Evolutionary conservation across 2,797 vertebrate species (phyloP).

Genomic region (Sebastes oblongus): DNA sequence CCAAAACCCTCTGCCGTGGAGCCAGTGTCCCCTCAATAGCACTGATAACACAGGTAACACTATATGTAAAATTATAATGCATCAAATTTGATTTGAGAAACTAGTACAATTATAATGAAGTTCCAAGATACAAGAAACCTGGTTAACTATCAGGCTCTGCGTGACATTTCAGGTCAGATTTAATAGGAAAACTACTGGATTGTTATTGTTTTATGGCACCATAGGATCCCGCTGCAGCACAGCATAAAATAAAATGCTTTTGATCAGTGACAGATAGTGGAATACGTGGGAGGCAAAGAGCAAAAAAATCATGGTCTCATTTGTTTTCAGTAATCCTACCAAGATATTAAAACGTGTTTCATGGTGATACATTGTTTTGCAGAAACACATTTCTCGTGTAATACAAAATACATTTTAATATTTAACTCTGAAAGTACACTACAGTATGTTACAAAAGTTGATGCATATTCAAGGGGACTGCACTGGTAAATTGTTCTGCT

Average conservation of each 20-base stretch:
- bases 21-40: conserved; percentile 81
- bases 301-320: neutral
- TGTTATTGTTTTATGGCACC: conserved; percentile 28
- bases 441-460: neutral
- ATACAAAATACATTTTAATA: neutral
- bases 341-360: neutral
- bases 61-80: no score
- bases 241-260: neutral
- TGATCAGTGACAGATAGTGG: neutral
- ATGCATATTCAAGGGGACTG: neutral
- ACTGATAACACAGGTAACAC: conserved; percentile 80
- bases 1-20: conserved; percentile 91
- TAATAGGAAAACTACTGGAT: neutral
- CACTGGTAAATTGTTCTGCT: no score
- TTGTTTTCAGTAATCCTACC: neutral
- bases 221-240: neutral
- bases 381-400: neutral
- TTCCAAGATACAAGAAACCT: neutral
- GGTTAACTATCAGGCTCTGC: neutral
- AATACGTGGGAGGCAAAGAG: neutral
- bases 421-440: neutral
- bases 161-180: neutral
- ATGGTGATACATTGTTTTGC: neutral
- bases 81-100: neutral
- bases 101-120: neutral